Evolutionary conservation across 92 coral and sea anemone genomes (phyloP), one percentile per base, ranked within the genome.

Genomic region (Bergia puertoricense): DNA sequence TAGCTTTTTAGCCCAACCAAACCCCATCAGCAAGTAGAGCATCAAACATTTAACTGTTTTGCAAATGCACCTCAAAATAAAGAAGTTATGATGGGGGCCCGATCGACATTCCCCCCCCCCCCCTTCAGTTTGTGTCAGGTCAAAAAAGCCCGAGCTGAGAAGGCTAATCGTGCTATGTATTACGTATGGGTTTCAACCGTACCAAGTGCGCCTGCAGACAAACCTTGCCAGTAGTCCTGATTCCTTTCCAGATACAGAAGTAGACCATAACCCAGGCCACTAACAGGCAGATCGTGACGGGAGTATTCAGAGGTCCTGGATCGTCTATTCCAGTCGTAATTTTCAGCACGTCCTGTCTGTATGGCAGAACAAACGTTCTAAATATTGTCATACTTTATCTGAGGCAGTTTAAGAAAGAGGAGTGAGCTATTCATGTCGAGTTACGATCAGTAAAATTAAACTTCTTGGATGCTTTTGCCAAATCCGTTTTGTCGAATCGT

Each of bases 191-290:
- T 56, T 86, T 38, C 66, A 36, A 79, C 15, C 36, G 41, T 54
- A 3, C 18, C 45, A 40, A 81, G 54, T 51, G 45, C 8, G 75
- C 56, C 50, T 10, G 42, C 30, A 23, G 2, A 48, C 81, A 50
- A 20, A 92, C 97, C 91, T 96, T 96, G 78, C 99, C 99, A 30
- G 96, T 95, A 22, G 99, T 93, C 41, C 96, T 88, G 86, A 96
- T 95, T 18, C 99, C 99, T 88, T 94, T 96, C 96, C 95, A 96
- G 57, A 96, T 93, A 59, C 98, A 96, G 93, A 96, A 96, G 80
- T 96, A 96, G 20, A 96, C 96, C 67, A 93, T 73, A 11, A 95
- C 89, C 99, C 99, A 96, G 92, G 99, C 99, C 84, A 96, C 94
- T 45, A 95, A 51, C 69, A 96, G 85, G 85, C 94, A 91, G 76